These are phyloP conservation scores for Brachionus calyciflorus DNA, from an alignment of 1,140 invertebrate species.

Conservation along the genomic window DNA sequence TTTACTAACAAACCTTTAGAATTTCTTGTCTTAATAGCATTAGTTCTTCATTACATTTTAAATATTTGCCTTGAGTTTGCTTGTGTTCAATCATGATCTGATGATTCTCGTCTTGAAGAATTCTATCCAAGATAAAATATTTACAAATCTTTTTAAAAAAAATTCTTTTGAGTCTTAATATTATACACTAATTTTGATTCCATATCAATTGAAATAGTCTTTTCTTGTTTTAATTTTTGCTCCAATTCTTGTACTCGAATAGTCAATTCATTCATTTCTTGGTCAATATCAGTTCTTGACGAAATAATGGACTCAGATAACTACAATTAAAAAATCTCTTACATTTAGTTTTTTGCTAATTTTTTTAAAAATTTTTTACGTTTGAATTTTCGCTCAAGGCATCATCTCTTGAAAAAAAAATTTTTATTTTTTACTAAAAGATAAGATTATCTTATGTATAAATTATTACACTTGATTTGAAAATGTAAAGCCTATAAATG, in stretches of 20 bases:
- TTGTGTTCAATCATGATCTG: constrained; percentile 9
- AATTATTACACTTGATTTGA: constrained; percentile 68
- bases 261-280: constrained; percentile 50
- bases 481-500: constrained; percentile 98
- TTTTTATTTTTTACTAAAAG: background rate
- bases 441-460: background rate
- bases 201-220: constrained; percentile 52
- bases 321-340: background rate
- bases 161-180: too few species aligned
- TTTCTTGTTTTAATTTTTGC: constrained; percentile 52
- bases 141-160: too few species aligned
- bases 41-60: constrained; percentile 60
- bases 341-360: background rate
- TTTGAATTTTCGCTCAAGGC: constrained; percentile 59
- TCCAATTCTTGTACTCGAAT: constrained; percentile 54
- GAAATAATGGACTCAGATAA: background rate
- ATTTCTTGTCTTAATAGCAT: constrained; percentile 79
- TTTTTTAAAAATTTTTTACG: background rate
- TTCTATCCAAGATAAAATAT: background rate
- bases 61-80: constrained; percentile 48
- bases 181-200: constrained; percentile 56
- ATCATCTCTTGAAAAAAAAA: constrained; percentile 2
- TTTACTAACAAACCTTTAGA: constrained; percentile 68
- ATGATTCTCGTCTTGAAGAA: constrained; percentile 42
- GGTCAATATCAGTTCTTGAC: background rate